phyloP scores from a whole-genome alignment of 2,888 invertebrate genomes.

The Magallana nippona region DNA sequence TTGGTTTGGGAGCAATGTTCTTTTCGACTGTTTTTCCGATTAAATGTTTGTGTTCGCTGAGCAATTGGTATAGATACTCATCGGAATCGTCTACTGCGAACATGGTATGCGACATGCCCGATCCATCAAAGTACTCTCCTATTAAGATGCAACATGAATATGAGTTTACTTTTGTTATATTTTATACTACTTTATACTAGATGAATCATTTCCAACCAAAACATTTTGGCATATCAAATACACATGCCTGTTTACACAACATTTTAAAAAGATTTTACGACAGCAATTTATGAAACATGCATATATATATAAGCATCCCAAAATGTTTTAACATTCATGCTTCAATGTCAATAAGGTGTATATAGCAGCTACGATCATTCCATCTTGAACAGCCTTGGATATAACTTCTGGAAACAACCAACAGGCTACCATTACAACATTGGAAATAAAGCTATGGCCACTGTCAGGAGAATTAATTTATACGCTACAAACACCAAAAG shows the following conservation, averaged over 20 bases:
- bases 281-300: slow-evolving; percentile 26
- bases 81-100: slow-evolving; percentile 17
- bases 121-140: slow-evolving; percentile 5
- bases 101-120: slow-evolving; percentile 15
- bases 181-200: neutral
- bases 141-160: slow-evolving; percentile 27
- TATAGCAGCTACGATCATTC: neutral
- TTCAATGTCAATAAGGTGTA: slow-evolving; percentile 11
- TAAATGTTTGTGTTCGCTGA: slow-evolving; percentile 6
- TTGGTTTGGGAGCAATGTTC: slow-evolving; percentile 13
- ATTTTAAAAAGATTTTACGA: neutral
- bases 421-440: neutral
- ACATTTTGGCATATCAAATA: slow-evolving; percentile 7
- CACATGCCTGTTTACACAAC: neutral
- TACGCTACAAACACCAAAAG: slow-evolving; percentile 21
- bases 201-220: neutral
- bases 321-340: slow-evolving; percentile 17
- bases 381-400: neutral
- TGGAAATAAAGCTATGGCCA: slow-evolving; percentile 21
- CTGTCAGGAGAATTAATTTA: neutral
- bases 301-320: slow-evolving; percentile 2
- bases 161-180: neutral
- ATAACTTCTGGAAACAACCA: neutral
- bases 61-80: slow-evolving; percentile 12
- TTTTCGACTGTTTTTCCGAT: slow-evolving; percentile 7